These are phyloP conservation scores for Cochlearius cochlearius DNA, from an alignment of 2,113 vertebrate genomes.

Conservation along the genomic window DNA sequence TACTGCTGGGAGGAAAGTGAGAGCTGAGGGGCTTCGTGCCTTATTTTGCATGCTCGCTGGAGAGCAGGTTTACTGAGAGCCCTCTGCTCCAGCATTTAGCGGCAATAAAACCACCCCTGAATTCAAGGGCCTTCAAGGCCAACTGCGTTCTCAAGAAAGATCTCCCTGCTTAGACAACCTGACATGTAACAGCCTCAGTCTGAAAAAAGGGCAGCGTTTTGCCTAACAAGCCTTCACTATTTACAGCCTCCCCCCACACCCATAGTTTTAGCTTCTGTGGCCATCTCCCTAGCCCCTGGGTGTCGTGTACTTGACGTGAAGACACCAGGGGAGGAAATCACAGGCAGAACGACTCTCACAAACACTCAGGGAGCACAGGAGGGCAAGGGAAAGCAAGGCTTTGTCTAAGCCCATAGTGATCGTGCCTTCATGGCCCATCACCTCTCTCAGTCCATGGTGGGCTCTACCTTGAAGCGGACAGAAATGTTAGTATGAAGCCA, in stretches of 20 bases:
- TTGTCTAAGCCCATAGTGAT: accelerated
- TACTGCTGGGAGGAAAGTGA: not conserved
- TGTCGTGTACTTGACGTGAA: not conserved
- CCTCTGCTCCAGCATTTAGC: not conserved
- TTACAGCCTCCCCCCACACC: not conserved
- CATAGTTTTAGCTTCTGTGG: not conserved
- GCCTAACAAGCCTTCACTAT: not conserved
- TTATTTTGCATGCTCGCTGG: not conserved
- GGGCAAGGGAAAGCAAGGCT: not conserved
- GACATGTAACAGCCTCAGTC: not conserved
- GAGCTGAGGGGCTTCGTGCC: not conserved
- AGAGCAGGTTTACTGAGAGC: not conserved
- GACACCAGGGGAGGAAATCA: not conserved
- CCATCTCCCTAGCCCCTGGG: not conserved
- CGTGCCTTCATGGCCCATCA: not conserved
- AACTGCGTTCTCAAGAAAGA: not conserved
- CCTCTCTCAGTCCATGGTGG: not conserved
- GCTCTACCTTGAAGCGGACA: not conserved
- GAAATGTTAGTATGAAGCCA: not conserved
- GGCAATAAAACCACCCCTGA: not conserved
- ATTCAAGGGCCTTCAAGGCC: not conserved
- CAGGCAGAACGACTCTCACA: not conserved
- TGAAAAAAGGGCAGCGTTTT: not conserved
- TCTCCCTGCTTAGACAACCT: not conserved
- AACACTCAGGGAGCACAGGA: not conserved